phyloP scores from a whole-genome alignment of 2,888 invertebrate genomes.

The Zonitis immaculata region DNA sequence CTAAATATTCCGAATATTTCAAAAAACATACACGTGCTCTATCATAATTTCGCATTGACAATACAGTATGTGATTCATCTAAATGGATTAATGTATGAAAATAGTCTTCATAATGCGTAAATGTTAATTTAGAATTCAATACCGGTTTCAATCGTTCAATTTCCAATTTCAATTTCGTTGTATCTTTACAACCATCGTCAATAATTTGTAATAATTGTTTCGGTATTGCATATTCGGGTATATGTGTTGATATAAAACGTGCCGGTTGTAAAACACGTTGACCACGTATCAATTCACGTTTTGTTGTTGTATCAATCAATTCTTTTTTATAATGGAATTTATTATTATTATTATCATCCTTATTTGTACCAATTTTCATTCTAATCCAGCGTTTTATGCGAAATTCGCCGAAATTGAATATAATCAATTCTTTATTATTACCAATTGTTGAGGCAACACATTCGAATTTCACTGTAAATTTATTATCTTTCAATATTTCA shows the following conservation, averaged over 20 bases:
- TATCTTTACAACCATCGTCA: slow-evolving; percentile 41
- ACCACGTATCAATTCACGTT: slow-evolving; percentile 49
- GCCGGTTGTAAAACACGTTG: slow-evolving; percentile 51
- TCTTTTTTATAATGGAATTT: too few species aligned
- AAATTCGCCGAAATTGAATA: slow-evolving; percentile 59
- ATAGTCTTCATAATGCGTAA: slow-evolving; percentile 60
- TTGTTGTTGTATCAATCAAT: slow-evolving; percentile 1
- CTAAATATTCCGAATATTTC: slow-evolving; percentile 63
- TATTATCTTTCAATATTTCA: slow-evolving; percentile 45
- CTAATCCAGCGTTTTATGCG: slow-evolving; percentile 57
- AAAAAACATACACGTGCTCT: slow-evolving; percentile 61
- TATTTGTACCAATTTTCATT: slow-evolving; percentile 48
- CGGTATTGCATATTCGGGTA: slow-evolving; percentile 51
- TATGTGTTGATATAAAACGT: slow-evolving; percentile 57
- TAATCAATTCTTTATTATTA: slow-evolving; percentile 55
- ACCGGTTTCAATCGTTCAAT: slow-evolving; percentile 50
- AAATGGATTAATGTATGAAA: slow-evolving; percentile 72
- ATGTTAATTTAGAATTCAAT: slow-evolving; percentile 51
- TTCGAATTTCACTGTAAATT: slow-evolving; percentile 49
- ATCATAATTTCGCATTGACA: slow-evolving; percentile 65
- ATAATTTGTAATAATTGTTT: slow-evolving; percentile 44
- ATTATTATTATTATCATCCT: too few species aligned
- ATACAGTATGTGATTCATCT: slow-evolving; percentile 71
- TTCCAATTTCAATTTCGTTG: slow-evolving; percentile 35
- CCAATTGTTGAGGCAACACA: slow-evolving; percentile 60